phyloP scores from a whole-genome alignment of 1,140 invertebrate species.

The Ceratina calcarata region DNA sequence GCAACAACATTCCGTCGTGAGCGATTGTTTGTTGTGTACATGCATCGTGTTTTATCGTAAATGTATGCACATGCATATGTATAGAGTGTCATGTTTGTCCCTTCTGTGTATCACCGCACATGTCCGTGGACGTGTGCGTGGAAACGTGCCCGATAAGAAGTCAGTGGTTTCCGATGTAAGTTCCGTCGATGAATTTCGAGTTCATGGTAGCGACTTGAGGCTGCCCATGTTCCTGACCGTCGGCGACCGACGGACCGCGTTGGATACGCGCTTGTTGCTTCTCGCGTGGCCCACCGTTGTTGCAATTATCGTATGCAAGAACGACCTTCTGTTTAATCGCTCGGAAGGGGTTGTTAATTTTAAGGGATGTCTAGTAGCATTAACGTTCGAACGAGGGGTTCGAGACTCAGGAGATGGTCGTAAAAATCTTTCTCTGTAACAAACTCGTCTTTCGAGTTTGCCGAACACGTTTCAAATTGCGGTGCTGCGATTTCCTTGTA shows the following conservation, averaged over 20 bases:
- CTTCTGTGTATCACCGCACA: neutral
- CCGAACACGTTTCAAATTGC: neutral
- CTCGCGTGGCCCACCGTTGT: neutral
- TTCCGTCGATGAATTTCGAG: neutral
- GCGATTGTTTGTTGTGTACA: neutral
- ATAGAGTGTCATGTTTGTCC: neutral
- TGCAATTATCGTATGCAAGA: neutral
- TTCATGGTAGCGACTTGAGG: neutral
- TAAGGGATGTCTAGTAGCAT: no score
- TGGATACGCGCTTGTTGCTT: neutral
- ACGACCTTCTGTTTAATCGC: neutral
- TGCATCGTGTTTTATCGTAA: slow-evolving; percentile 3
- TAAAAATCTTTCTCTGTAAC: neutral
- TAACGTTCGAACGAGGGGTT: no score
- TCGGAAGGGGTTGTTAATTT: no score
- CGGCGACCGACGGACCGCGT: slow-evolving; percentile 20
- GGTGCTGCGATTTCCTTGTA: neutral
- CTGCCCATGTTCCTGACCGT: slow-evolving; percentile 9
- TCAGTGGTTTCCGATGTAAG: neutral
- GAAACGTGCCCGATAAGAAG: slow-evolving; percentile 24
- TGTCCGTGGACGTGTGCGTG: neutral
- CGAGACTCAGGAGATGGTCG: no score
- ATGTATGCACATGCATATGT: neutral
- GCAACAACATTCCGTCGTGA: neutral
- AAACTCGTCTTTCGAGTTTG: neutral